Conservation (phyloP, 64 coral and sea anemone genomes). For the Montipora capricornis region DNA sequence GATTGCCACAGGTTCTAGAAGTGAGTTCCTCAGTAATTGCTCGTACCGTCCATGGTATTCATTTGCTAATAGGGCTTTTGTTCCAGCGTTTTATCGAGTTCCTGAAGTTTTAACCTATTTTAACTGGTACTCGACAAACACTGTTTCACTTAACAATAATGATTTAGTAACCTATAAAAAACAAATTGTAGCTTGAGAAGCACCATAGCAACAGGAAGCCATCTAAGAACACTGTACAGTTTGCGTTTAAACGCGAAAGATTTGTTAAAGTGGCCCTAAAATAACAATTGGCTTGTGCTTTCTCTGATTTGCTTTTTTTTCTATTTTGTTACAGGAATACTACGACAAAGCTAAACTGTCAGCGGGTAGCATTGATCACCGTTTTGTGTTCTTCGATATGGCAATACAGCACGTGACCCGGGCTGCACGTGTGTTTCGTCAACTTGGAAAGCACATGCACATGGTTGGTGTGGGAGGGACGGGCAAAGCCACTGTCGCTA, state of each 20-base stretch:
- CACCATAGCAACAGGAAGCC: too few species aligned
- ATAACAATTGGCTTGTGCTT: not conserved
- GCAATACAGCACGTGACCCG: slow-evolving; percentile 95
- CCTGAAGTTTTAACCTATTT: too few species aligned
- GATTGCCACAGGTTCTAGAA: slow-evolving; percentile 74
- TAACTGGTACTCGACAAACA: too few species aligned
- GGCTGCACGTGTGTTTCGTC: slow-evolving; percentile 96
- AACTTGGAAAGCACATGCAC: slow-evolving; percentile 86
- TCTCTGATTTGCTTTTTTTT: not conserved
- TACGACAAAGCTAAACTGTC: slow-evolving; percentile 89
- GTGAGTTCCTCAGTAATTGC: not conserved
- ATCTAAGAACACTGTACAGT: too few species aligned
- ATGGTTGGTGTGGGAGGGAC: slow-evolving; percentile 96
- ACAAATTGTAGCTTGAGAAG: too few species aligned
- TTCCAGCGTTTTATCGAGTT: too few species aligned
- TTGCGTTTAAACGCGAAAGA: too few species aligned
- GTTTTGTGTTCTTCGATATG: slow-evolving; percentile 95
- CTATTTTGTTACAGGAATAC: slow-evolving; percentile 68
- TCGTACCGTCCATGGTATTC: too few species aligned
- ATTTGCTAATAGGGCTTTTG: too few species aligned
- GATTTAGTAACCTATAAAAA: too few species aligned
- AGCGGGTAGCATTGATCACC: slow-evolving; percentile 86
- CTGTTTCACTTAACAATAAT: too few species aligned
- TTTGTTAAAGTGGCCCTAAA: not conserved
- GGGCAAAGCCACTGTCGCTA: slow-evolving; percentile 89